Evolutionary conservation across 2,797 vertebrate genomes (phyloP).

Genomic region (Holocentrus rufus): DNA sequence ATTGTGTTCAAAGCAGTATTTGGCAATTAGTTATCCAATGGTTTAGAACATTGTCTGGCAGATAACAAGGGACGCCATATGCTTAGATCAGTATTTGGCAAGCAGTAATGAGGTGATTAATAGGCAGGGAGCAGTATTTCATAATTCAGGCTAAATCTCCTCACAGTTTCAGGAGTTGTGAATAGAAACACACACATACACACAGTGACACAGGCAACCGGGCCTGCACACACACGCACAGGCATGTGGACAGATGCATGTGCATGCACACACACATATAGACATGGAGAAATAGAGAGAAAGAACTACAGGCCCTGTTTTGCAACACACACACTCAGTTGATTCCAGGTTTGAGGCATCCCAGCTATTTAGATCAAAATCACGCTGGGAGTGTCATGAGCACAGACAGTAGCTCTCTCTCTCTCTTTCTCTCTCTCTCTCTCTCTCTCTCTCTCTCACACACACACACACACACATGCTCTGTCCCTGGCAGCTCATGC

Average conservation of each 20-base stretch:
- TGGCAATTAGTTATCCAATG: neutral
- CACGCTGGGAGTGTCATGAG: neutral
- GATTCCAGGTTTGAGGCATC: neutral
- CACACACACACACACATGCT: neutral
- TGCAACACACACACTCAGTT: slow-evolving; percentile 3
- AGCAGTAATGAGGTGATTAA: neutral
- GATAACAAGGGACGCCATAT: too few species aligned
- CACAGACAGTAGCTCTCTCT: neutral
- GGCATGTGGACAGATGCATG: neutral
- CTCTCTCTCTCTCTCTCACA: neutral
- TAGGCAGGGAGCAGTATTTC: neutral
- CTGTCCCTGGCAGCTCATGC: slow-evolving; percentile 18
- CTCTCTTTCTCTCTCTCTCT: too few species aligned
- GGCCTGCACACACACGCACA: neutral
- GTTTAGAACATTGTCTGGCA: slow-evolving; percentile 13
- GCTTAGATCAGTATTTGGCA: slow-evolving; percentile 12
- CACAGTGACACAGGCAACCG: neutral
- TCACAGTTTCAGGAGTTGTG: too few species aligned
- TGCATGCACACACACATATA: neutral
- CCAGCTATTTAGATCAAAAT: neutral
- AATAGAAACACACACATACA: neutral
- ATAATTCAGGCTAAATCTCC: neutral
- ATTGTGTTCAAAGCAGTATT: neutral
- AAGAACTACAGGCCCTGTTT: neutral
- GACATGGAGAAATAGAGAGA: neutral